phyloP scores from a whole-genome alignment of 2,113 vertebrate species.

The Opisthocomus hoazin region DNA sequence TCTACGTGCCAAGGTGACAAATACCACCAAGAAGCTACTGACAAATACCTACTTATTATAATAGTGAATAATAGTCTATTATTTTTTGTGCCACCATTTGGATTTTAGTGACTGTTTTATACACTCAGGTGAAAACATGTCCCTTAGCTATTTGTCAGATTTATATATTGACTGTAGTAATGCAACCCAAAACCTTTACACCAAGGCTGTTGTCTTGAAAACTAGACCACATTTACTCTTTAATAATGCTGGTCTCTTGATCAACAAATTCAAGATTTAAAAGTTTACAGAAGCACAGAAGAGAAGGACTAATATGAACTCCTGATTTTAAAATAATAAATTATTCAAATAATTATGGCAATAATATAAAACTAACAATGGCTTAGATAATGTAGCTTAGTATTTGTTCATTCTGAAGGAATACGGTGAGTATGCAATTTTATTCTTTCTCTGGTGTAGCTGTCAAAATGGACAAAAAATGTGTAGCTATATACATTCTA shows the following conservation, averaged over 20 bases:
- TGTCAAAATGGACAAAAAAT: slow-evolving; percentile 19
- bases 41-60: not conserved
- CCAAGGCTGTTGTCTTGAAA: not conserved
- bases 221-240: not conserved
- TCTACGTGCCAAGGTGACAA: not conserved
- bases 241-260: not conserved
- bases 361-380: not conserved
- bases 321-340: not conserved
- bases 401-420: not conserved
- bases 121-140: not conserved
- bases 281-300: not conserved
- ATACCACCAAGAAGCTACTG: not conserved
- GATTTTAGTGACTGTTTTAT: not conserved
- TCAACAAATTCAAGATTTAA: not conserved
- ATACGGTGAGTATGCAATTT: not conserved
- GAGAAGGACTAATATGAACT: not conserved
- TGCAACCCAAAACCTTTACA: not conserved
- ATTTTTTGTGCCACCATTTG: not conserved
- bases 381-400: not conserved
- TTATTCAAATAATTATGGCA: not conserved
- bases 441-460: not conserved
- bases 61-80: not conserved
- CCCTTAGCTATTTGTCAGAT: not conserved
- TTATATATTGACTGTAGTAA: not conserved
- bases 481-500: not conserved